phyloP scores from a whole-genome alignment of 2,888 invertebrate species.

The Scaptomyza caliginosa region DNA sequence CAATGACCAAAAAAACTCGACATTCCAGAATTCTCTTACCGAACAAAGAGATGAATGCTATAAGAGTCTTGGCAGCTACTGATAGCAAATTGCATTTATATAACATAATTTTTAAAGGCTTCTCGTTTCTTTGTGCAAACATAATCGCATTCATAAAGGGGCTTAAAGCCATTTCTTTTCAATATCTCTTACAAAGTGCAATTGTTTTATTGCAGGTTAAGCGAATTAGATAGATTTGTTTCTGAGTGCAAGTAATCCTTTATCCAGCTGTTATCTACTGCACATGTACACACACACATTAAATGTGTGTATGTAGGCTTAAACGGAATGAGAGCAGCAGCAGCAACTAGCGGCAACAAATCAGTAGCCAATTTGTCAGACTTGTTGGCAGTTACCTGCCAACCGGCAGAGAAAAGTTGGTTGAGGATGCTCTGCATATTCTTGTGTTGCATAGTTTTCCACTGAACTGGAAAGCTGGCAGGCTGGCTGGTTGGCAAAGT shows the following conservation, averaged over 20 bases:
- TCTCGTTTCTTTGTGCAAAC: background rate
- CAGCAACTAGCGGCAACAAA: constrained; percentile 2
- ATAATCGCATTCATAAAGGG: background rate
- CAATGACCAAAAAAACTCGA: no score
- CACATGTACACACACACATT: background rate
- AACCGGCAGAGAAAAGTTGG: background rate
- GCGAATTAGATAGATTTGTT: background rate
- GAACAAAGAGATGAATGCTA: background rate
- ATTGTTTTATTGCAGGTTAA: constrained; percentile 7
- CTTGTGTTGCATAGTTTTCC: constrained; percentile 19
- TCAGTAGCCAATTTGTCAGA: constrained; percentile 20
- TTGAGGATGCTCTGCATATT: constrained; percentile 5
- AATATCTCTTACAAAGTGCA: constrained; percentile 1
- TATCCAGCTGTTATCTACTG: background rate
- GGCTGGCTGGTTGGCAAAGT: constrained; percentile 9
- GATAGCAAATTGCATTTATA: background rate
- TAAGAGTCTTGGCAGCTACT: background rate
- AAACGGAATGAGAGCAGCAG: background rate
- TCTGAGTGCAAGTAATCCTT: background rate
- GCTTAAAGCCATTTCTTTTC: background rate
- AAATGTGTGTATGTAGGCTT: background rate
- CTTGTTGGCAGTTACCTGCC: constrained; percentile 18
- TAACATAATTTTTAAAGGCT: background rate
- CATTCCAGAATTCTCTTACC: background rate
- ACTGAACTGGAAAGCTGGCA: constrained; percentile 24